These are phyloP conservation scores for Litoditis marina DNA, from an alignment of 2,888 invertebrate genomes.

Conservation along the genomic window DNA sequence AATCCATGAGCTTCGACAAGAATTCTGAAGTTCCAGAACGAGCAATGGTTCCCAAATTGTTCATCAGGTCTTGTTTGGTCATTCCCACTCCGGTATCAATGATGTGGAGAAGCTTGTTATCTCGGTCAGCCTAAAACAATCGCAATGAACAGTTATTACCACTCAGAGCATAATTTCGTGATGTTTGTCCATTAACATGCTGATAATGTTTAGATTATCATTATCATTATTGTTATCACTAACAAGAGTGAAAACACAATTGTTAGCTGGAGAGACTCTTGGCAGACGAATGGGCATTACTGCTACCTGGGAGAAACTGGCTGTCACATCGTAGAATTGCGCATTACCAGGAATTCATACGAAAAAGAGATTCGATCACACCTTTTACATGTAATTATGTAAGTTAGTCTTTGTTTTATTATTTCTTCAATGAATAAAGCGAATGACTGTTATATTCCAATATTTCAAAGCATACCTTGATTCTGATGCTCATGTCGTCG, in stretches of 20 bases:
- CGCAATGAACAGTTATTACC: background rate
- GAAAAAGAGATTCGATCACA: background rate
- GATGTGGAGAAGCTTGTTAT: conserved; percentile 83
- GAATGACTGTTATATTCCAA: too few relatives aligned
- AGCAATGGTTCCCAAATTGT: conserved; percentile 95
- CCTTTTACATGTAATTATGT: too few relatives aligned
- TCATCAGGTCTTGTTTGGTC: conserved; percentile 83
- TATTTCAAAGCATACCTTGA: conserved; percentile 68
- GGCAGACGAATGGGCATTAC: too few relatives aligned
- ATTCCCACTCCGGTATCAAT: conserved; percentile 89
- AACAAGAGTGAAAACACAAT: too few relatives aligned
- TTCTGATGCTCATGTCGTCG: conserved; percentile 81
- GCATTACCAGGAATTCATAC: background rate
- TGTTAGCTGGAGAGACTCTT: too few relatives aligned
- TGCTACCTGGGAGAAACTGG: too few relatives aligned
- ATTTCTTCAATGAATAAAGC: too few relatives aligned
- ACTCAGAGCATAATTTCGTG: too few relatives aligned
- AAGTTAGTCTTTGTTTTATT: too few relatives aligned
- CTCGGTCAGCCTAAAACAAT: conserved; percentile 75
- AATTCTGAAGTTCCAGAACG: conserved; percentile 62
- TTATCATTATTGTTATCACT: too few relatives aligned
- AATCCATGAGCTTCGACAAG: conserved; percentile 57
- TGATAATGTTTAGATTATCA: too few relatives aligned
- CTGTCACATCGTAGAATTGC: background rate
- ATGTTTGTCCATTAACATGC: too few relatives aligned